Conservation (phyloP, 2,113 vertebrate genomes). For the Brienomyrus longianalis region DNA sequence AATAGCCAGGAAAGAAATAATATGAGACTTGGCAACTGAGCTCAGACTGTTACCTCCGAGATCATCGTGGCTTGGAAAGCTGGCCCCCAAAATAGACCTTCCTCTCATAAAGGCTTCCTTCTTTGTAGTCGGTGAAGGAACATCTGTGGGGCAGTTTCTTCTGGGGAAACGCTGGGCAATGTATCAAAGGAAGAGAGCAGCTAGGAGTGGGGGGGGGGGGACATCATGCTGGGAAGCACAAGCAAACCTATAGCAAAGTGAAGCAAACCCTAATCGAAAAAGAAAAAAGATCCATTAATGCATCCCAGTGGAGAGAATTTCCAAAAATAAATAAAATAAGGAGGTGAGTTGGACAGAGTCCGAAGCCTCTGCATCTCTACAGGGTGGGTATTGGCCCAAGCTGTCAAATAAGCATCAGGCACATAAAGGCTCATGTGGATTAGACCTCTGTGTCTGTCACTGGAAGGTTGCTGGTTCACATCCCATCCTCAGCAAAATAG, state of each 20-base stretch:
- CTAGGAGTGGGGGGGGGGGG: slow-evolving; percentile 49
- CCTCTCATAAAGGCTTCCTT: slow-evolving; percentile 68
- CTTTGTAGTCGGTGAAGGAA: slow-evolving; percentile 71
- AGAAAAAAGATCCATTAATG: slow-evolving; percentile 61
- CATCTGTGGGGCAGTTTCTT: slow-evolving; percentile 73
- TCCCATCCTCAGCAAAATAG: not conserved
- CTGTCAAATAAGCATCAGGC: slow-evolving; percentile 4
- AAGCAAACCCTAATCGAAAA: slow-evolving; percentile 49
- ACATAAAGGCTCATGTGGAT: not conserved
- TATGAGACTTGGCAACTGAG: slow-evolving; percentile 53
- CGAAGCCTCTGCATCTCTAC: slow-evolving; percentile 37
- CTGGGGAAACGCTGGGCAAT: slow-evolving; percentile 62
- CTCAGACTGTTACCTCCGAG: slow-evolving; percentile 47
- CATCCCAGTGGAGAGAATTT: slow-evolving; percentile 62
- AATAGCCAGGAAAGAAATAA: slow-evolving; percentile 62
- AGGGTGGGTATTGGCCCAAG: slow-evolving; percentile 15
- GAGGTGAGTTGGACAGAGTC: slow-evolving; percentile 19
- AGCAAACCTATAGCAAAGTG: slow-evolving; percentile 49
- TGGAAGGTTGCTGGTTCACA: not conserved
- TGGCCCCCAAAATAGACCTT: slow-evolving; percentile 64
- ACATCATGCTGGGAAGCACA: slow-evolving; percentile 36
- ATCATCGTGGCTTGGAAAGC: slow-evolving; percentile 57
- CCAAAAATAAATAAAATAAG: slow-evolving; percentile 54
- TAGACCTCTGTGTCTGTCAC: not conserved
- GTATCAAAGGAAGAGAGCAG: slow-evolving; percentile 71